Base-by-base conservation (phyloP, 1,140 invertebrate genomes). In the Antheraea mylitta region DNA sequence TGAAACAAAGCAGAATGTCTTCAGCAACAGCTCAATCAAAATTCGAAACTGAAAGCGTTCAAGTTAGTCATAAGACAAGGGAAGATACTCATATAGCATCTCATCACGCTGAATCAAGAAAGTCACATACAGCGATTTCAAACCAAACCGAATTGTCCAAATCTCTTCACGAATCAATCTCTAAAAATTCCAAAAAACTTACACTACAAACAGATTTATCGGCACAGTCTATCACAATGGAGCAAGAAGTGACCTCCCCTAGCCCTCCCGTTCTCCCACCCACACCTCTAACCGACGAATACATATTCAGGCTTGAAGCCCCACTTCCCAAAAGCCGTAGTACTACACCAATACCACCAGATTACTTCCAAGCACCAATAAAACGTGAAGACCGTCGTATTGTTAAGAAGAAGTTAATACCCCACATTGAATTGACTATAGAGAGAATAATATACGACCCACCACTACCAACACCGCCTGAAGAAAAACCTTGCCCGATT, bases 231-330 rank as follows among this genome's bases (percentile, higher is more conserved):
- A 13, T 13, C 22, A 37, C 30, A 8, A 16, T 37, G 16, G 59
- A 61, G 36, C 75, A 79, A 65, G 71, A 75, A 68, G 66, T 73
- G 2, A 66, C 78, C 11, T 19, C 65, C 0, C 78, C 82, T 6
- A 80, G 78, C 6, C 77, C 80, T 2, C 61, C 77, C 8, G 82
- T 76, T 0, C 69, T 77, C 36, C 87, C 88, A 8, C 80, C 77
- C 3, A 89, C 90, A 0, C 90, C 90, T 10, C 70, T 87, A 48
- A 86, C 78, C n/a, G 88, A 92, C 36, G 90, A 90, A 83, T 93
- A 92, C 45, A 70, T 93, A 1, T 93, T 93, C 62, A 85, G 82
- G 71, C 74, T 93, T 8, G 67, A 82, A 61, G 78, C 86, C 5
- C 85, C 84, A 8, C 48, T 90, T 18, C 84, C 89, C 13, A 86